Evolutionary conservation across 2,113 vertebrate species (phyloP).

Genomic region (Acanthochromis polyacanthus): DNA sequence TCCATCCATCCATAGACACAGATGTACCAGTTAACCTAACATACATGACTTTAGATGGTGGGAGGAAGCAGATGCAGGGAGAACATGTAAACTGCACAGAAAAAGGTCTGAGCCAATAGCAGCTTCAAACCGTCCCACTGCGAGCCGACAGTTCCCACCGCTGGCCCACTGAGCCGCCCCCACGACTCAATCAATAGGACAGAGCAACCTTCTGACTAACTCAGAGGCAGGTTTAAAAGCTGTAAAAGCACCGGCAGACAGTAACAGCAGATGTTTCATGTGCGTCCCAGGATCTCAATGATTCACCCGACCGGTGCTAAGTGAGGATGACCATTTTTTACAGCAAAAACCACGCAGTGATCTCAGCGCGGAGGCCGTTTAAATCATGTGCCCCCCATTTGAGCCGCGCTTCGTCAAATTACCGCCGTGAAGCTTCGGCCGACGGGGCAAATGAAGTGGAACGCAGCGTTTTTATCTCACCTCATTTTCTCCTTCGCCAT

Average conservation of each 20-base stretch:
- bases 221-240: not conserved
- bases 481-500: constrained; percentile 40
- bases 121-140: too few relatives aligned
- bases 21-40: too few relatives aligned
- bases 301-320: constrained; percentile 26
- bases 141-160: too few relatives aligned
- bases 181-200: constrained; percentile 4
- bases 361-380: constrained; percentile 17
- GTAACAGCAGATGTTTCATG: constrained; percentile 3
- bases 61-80: too few relatives aligned
- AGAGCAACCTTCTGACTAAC: constrained; percentile 16
- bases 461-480: constrained; percentile 26
- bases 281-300: constrained; percentile 5
- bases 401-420: constrained; percentile 10
- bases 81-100: too few relatives aligned
- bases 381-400: constrained; percentile 30
- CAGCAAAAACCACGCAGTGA: constrained; percentile 18
- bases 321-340: constrained; percentile 20
- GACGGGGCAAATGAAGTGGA: constrained; percentile 43
- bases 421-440: constrained; percentile 8
- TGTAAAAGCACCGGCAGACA: not conserved
- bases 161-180: too few relatives aligned
- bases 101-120: too few relatives aligned
- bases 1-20: too few relatives aligned
- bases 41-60: too few relatives aligned